Percentiles rank a stretch among this genome's conserved stretches.
Conservation (phyloP, 1,140 invertebrate genomes). For the Trichonephila inaurata region DNA sequence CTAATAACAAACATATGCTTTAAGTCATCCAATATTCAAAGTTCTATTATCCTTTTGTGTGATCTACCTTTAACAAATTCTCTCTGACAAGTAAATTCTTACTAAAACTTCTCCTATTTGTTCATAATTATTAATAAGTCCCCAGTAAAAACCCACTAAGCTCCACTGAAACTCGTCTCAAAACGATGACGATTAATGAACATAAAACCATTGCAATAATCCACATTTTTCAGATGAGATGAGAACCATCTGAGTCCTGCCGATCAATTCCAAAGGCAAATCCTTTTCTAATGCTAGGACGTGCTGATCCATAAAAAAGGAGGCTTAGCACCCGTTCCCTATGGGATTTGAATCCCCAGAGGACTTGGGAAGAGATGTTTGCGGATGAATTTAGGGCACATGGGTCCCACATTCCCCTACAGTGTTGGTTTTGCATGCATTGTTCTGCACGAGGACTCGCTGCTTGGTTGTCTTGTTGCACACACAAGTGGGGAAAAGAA, state of each 20-base stretch:
- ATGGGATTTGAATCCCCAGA: background rate
- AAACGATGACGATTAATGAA: background rate
- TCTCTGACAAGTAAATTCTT: too few relatives aligned
- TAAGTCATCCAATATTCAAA: too few relatives aligned
- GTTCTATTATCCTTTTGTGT: too few relatives aligned
- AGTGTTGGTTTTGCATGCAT: background rate
- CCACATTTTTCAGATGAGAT: background rate
- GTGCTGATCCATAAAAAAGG: constrained; percentile 12
- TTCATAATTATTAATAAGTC: too few relatives aligned
- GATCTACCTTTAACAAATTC: too few relatives aligned
- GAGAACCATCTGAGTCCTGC: background rate
- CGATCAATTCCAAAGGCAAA: background rate
- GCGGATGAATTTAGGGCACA: constrained; percentile 9
- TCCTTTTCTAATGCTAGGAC: background rate
- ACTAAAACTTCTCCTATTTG: too few relatives aligned
- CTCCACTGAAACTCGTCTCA: background rate
- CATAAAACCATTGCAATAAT: background rate
- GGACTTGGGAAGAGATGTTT: background rate
- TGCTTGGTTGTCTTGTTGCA: background rate
- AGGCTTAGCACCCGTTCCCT: background rate
- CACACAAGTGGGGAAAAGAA: background rate
- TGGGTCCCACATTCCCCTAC: background rate
- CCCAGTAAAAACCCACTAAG: too few relatives aligned
- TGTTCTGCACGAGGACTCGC: background rate
- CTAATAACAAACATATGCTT: too few relatives aligned